Conservation (phyloP, 1,140 invertebrate genomes). For the Macrosteles quadrilineatus region DNA sequence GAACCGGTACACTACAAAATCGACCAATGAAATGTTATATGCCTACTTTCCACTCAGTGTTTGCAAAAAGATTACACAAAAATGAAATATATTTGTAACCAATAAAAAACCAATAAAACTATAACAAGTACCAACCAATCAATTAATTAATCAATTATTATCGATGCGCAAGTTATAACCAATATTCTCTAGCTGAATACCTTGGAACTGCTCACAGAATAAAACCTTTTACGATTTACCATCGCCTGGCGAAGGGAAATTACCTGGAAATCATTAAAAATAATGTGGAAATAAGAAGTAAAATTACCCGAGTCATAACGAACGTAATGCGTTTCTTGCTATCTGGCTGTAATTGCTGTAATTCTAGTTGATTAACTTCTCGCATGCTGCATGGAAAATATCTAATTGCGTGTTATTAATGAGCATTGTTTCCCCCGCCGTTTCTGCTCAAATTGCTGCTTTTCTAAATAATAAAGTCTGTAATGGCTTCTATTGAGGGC, state of each 20-base stretch:
- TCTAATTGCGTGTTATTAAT: conserved; percentile 23
- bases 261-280: conserved; percentile 12
- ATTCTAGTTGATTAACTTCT: conserved; percentile 26
- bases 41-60: too few relatives aligned
- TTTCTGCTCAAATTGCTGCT: conserved; percentile 11
- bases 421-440: conserved; percentile 17
- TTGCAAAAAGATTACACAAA: too few relatives aligned
- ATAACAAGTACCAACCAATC: too few relatives aligned
- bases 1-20: too few relatives aligned
- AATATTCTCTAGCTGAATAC: too few relatives aligned
- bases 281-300: conserved; percentile 8
- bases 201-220: too few relatives aligned
- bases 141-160: too few relatives aligned
- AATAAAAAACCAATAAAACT: too few relatives aligned
- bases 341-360: conserved; percentile 8
- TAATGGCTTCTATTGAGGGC: background rate
- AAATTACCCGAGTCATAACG: conserved; percentile 7
- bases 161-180: too few relatives aligned
- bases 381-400: conserved; percentile 17
- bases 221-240: too few relatives aligned
- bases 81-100: too few relatives aligned
- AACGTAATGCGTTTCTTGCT: conserved; percentile 21
- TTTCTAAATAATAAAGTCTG: conserved; percentile 12
- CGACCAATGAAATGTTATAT: too few relatives aligned
- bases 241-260: background rate